A percentile compares a stretch with the other conserved stretches of the same genome.
phyloP scores from a whole-genome alignment of 2,888 invertebrate species.

The Abrostola tripartita region DNA sequence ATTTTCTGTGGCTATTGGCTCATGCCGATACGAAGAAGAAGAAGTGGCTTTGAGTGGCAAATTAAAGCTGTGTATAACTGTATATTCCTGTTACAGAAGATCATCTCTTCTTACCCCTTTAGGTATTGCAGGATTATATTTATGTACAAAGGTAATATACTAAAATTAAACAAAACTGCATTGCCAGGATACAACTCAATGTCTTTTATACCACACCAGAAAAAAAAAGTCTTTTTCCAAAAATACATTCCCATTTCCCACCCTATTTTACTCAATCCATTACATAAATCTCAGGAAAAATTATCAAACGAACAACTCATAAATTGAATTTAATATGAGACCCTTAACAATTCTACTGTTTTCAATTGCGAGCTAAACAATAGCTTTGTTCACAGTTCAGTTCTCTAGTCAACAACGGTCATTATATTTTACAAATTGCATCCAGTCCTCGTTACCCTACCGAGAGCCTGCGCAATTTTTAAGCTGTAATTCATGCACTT shows the following conservation, averaged over 20 bases:
- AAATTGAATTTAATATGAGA: slow-evolving; percentile 34
- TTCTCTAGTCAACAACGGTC: slow-evolving; percentile 54
- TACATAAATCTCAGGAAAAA: neutral
- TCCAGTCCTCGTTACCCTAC: slow-evolving; percentile 37
- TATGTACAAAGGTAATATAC: too few species aligned
- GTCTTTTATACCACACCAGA: neutral
- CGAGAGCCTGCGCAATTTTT: slow-evolving; percentile 33
- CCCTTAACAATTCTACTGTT: slow-evolving; percentile 31
- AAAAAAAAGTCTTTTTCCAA: neutral
- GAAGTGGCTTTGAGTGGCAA: too few species aligned
- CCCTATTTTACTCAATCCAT: neutral
- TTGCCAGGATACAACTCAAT: too few species aligned
- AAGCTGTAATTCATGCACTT: slow-evolving; percentile 45
- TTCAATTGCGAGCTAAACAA: slow-evolving; percentile 43
- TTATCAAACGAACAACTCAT: slow-evolving; percentile 16
- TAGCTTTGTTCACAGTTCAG: slow-evolving; percentile 36
- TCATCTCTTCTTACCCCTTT: too few species aligned
- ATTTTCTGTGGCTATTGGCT: too few species aligned
- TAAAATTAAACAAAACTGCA: too few species aligned
- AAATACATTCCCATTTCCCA: neutral
- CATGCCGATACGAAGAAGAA: too few species aligned
- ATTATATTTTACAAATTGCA: slow-evolving; percentile 63
- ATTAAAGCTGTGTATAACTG: too few species aligned
- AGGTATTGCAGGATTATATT: too few species aligned
- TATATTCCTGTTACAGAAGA: too few species aligned